phyloP scores from a whole-genome alignment of 2,888 invertebrate genomes.

The Neelides folsomi region DNA sequence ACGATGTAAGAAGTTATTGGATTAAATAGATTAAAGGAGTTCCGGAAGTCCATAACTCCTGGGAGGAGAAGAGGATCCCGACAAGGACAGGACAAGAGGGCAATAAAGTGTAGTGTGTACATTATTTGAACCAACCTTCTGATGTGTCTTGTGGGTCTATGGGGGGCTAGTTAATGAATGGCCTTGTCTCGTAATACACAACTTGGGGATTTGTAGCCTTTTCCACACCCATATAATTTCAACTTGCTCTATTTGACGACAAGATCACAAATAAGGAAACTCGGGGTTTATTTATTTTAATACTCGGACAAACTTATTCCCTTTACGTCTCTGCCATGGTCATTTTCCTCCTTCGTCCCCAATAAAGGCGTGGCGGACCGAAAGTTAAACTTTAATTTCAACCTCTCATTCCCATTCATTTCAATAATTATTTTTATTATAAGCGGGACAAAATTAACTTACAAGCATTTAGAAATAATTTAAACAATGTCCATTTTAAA shows the following conservation, averaged over 20 bases:
- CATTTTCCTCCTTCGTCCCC: neutral
- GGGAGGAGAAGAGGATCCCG: too few species aligned
- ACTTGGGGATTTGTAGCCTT: constrained; percentile 26
- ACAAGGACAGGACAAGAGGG: constrained; percentile 12
- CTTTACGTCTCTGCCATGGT: neutral
- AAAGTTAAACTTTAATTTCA: too few species aligned
- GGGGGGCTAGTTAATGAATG: constrained; percentile 22
- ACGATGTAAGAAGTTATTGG: too few species aligned
- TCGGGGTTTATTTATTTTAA: neutral
- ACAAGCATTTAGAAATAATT: too few species aligned
- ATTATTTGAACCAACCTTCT: constrained; percentile 25
- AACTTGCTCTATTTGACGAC: neutral
- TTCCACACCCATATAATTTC: constrained; percentile 21
- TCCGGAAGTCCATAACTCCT: too few species aligned
- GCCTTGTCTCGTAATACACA: constrained; percentile 16
- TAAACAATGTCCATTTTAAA: too few species aligned
- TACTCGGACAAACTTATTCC: neutral
- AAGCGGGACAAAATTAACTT: too few species aligned
- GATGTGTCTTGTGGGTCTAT: constrained; percentile 21
- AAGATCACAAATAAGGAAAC: neutral
- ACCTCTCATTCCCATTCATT: too few species aligned
- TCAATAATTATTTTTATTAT: too few species aligned
- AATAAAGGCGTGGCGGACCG: too few species aligned
- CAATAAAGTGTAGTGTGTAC: constrained; percentile 22
- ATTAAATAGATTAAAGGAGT: too few species aligned